phyloP scores from a whole-genome alignment of 1,140 invertebrate species.

The Chelonus insularis region DNA sequence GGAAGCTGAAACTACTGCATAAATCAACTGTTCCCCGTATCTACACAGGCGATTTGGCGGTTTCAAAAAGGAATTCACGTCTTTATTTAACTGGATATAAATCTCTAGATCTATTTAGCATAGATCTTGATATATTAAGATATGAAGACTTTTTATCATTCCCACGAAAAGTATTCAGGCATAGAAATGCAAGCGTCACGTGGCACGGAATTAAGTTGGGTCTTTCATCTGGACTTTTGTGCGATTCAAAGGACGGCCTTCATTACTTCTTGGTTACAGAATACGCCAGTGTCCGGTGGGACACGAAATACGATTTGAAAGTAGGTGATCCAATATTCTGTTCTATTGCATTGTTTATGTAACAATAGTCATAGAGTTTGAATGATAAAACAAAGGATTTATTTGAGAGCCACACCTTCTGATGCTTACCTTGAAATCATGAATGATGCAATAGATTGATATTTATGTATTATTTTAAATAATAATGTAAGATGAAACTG shows the following conservation, averaged over 20 bases:
- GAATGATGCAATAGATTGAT: background rate
- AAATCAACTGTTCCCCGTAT: slow-evolving; percentile 28
- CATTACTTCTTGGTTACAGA: slow-evolving; percentile 44
- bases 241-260: slow-evolving; percentile 38
- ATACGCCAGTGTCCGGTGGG: slow-evolving; percentile 43
- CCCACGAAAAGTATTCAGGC: background rate
- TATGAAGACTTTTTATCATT: background rate
- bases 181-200: slow-evolving; percentile 10
- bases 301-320: slow-evolving; percentile 36
- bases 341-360: background rate
- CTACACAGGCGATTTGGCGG: slow-evolving; percentile 33
- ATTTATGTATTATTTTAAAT: background rate
- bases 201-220: slow-evolving; percentile 41
- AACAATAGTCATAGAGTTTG: background rate
- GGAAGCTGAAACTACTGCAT: slow-evolving; percentile 34
- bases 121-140: slow-evolving; percentile 29
- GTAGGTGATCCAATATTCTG: slow-evolving; percentile 32
- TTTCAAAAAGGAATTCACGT: slow-evolving; percentile 31
- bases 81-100: slow-evolving; percentile 35
- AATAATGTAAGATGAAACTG: too few species aligned
- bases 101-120: slow-evolving; percentile 35
- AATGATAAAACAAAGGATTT: too few species aligned
- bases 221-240: slow-evolving; percentile 36
- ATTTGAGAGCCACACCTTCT: background rate
- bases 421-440: background rate